Percentiles rank a stretch among this genome's conserved stretches.
These are phyloP conservation scores for Sphaerophoria taeniata DNA, from an alignment of 2,888 invertebrate species.

Conservation along the genomic window DNA sequence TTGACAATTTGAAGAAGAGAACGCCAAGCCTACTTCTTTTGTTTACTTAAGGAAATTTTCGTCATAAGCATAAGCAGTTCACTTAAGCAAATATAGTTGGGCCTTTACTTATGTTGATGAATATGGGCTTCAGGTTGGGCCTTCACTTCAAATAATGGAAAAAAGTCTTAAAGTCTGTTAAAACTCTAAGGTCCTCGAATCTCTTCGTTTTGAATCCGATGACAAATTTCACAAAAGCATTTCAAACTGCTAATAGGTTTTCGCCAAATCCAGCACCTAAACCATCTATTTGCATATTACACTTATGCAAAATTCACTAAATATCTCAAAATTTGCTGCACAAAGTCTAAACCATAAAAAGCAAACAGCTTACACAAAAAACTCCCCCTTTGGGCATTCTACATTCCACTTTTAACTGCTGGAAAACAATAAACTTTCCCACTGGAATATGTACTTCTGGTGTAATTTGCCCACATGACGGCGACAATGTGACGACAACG, in stretches of 20 bases:
- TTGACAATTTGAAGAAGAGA: too few species aligned
- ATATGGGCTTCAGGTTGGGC: too few species aligned
- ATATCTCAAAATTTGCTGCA: not conserved
- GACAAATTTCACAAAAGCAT: not conserved
- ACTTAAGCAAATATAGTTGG: too few species aligned
- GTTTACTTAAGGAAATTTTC: too few species aligned
- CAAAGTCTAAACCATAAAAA: not conserved
- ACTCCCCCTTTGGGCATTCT: slow-evolving; percentile 9
- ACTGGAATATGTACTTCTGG: not conserved
- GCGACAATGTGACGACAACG: not conserved
- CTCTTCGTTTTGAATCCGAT: not conserved
- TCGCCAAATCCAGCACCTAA: not conserved
- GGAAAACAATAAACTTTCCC: slow-evolving; percentile 26
- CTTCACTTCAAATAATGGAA: too few species aligned
- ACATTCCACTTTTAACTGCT: not conserved
- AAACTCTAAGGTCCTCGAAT: not conserved
- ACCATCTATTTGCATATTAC: not conserved
- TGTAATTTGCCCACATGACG: not conserved
- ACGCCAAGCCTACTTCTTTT: too few species aligned
- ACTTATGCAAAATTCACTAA: not conserved
- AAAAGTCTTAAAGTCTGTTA: too few species aligned
- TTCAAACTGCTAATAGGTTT: not conserved
- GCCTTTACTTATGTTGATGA: too few species aligned
- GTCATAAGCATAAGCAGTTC: too few species aligned
- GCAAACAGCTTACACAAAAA: not conserved